Evolutionary conservation across 1,140 invertebrate species (phyloP), one percentile per base, ranked within the genome.

Genomic region (Drosophila mayri): DNA sequence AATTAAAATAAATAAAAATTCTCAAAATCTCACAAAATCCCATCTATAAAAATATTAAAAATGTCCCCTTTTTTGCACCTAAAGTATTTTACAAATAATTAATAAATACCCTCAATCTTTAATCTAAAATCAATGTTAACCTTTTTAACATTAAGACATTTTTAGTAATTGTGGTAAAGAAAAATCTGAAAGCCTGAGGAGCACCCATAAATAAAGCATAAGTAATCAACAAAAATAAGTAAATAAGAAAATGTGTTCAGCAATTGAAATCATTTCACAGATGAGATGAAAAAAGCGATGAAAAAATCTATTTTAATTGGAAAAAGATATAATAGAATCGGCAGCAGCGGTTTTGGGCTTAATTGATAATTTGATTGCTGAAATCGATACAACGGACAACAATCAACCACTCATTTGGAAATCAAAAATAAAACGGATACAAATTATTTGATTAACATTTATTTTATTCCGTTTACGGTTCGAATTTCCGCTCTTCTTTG

Each of bases 321-420:
- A 7, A 6, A n/a, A 22, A 65, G 60, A 47, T 55, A 35, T 55
- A 55, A 55, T 55, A 38, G 49, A 32, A 35, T 1, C 28, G 28
- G 47, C n/a, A 28, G 28, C 28, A 7, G 28, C 28, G 18, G 20
- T 18, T 18, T 14, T 3, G 10, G 8, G 8, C 52, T 46, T 41
- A 71, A 72, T 71, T 59, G 52, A 59, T 71, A 49, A 72, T 71
- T 38, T 37, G 43, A 71, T 49, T 59, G 65, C 37, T 59, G 68
- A 59, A 71, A 72, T 32, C 50, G 65, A 71, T 71, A 71, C 40
- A 32, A 37, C 30, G 20, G 25, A n/a, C 44, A 16, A n/a, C 44
- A 20, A 20, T 35, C 12, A 20, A 20, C n/a, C 3, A 16, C 12
- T 61, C 57, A 61, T 62, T 65, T 44, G 28, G 4, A 20, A 66